phyloP scores from a whole-genome alignment of 2,797 vertebrate species.

The Alfaro cultratus region DNA sequence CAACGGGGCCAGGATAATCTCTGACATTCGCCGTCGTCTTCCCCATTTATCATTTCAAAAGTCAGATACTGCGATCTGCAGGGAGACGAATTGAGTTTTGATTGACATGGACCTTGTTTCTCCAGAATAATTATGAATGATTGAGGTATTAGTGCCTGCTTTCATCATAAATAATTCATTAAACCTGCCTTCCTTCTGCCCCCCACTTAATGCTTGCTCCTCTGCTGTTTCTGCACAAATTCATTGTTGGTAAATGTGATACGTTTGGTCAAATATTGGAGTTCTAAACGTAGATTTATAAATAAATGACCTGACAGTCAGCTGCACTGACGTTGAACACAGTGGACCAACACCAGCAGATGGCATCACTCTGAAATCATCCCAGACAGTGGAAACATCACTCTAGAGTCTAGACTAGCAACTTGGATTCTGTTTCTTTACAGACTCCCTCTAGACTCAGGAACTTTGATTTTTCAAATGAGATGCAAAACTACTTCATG shows the following conservation, averaged over 20 bases:
- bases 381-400: not conserved
- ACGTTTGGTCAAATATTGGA: not conserved
- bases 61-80: constrained; percentile 45
- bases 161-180: constrained; percentile 78
- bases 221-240: constrained; percentile 15
- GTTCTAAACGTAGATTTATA: not conserved
- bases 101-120: constrained; percentile 74
- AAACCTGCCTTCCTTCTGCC: constrained; percentile 27
- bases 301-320: not conserved
- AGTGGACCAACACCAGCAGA: not conserved
- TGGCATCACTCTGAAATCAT: not conserved
- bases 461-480: not conserved
- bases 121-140: constrained; percentile 77
- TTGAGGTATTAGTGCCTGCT: constrained; percentile 72
- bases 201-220: constrained; percentile 34
- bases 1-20: constrained; percentile 52
- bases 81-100: constrained; percentile 57
- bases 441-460: not conserved
- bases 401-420: not conserved
- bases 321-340: not conserved
- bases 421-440: not conserved
- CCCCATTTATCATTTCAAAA: constrained; percentile 60
- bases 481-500: not conserved
- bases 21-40: constrained; percentile 36
- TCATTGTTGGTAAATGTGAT: not conserved